These are phyloP conservation scores for Ceratina japonica DNA, from an alignment of 1,140 invertebrate genomes.

Conservation along the genomic window DNA sequence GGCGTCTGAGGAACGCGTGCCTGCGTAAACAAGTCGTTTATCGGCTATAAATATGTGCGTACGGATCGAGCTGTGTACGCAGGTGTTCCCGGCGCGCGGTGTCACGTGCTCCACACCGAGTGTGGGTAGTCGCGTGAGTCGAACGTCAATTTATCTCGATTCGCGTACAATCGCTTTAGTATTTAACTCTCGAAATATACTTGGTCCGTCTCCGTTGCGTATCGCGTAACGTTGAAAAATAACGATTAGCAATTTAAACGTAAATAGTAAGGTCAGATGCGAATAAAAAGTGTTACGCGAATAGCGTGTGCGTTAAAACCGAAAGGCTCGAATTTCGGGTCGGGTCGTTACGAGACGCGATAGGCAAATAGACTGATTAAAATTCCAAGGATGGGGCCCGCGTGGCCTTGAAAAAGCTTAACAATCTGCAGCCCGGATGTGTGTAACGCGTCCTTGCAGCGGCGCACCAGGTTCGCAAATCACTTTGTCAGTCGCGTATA, in stretches of 20 bases:
- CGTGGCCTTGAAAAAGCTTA: constrained; percentile 31
- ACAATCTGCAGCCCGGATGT: constrained; percentile 47
- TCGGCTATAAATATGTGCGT: constrained; percentile 50
- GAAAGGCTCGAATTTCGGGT: constrained; percentile 1
- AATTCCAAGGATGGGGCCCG: constrained; percentile 46
- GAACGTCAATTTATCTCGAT: too few relatives aligned
- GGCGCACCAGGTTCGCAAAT: constrained; percentile 31
- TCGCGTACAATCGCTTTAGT: too few relatives aligned
- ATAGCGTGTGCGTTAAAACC: too few relatives aligned
- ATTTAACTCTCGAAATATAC: too few relatives aligned
- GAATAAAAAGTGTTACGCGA: too few relatives aligned
- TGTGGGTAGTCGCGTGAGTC: background rate
- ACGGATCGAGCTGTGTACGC: background rate
- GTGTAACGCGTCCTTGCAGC: constrained; percentile 26
- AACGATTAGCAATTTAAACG: too few relatives aligned
- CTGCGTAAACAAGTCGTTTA: constrained; percentile 52
- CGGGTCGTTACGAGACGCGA: background rate
- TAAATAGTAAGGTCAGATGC: too few relatives aligned
- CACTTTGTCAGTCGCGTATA: constrained; percentile 46
- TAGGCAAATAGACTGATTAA: constrained; percentile 43
- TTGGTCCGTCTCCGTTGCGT: too few relatives aligned
- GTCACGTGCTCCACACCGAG: constrained; percentile 7
- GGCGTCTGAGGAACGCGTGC: constrained; percentile 20
- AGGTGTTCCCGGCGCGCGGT: background rate
- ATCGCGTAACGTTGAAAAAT: too few relatives aligned